Base-by-base conservation (phyloP, 2,797 vertebrate species). In the Heliangelus exortis region DNA sequence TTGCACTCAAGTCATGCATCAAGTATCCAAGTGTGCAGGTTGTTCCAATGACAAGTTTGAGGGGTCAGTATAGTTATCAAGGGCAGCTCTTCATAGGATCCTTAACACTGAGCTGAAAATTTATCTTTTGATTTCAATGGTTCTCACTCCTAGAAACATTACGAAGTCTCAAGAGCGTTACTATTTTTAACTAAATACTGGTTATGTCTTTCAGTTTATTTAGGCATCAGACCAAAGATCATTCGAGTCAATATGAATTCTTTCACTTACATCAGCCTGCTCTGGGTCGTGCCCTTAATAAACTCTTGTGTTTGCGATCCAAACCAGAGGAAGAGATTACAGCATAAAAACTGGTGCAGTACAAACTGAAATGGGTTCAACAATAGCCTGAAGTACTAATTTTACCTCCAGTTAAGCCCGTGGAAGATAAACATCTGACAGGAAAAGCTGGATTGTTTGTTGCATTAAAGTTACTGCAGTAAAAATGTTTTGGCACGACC, bases 221-320 rank as follows among this genome's bases (percentile, higher is more conserved):
- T 96, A 90, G 94, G 93, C 94, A 84, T 33, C 31, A 53, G 67
- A 79, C 94, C 94, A 96, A 82, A 90, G 66, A 88, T 73, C 88
- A n/a, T 15, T 76, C 76, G 93, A 95, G 92, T 95, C 83, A 78
- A n/a, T 92, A 68, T 72, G 83, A 93, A 78, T 95, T 95, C 94
- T 86, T 93, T 34, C 79, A 73, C 80, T 91, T 78, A 75, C 47
- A 93, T 95, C 85, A 89, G 66, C 55, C 15, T 76, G 76, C 67
- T 90, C 78, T 33, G 43, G 90, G 88, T 95, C 90, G 23, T 87
- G 77, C 80, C 74, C 88, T 91, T 87, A 85, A 91, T 85, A 67
- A 93, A 81, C 51, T 53, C 43, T 63, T 88, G 58, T 41, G 54
- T 53, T 88, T 4, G 2, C 63, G 93, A 0, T 34, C 63, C 83